These are phyloP conservation scores for Cavia aperea DNA, from an alignment of 2,113 vertebrate genomes.

Conservation along the genomic window DNA sequence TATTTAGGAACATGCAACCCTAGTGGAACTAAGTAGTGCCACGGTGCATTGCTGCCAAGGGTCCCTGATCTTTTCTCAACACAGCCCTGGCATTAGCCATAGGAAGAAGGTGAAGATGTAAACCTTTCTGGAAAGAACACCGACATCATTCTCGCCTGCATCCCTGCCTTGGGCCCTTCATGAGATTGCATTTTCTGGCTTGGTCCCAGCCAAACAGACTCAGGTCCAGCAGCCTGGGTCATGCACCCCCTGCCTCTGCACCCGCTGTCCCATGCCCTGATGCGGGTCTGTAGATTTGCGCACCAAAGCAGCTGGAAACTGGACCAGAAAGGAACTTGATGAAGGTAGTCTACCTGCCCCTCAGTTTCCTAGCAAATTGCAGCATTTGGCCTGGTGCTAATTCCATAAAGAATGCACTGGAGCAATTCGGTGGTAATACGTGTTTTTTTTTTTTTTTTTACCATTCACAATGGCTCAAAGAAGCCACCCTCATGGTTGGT, in stretches of 20 bases:
- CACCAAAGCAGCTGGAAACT: neutral
- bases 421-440: too few species aligned
- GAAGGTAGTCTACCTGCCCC: too few species aligned
- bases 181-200: neutral
- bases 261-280: neutral
- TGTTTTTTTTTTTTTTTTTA: neutral
- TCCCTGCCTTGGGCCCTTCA: neutral
- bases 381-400: neutral
- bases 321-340: neutral
- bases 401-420: fast-evolving
- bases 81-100: neutral
- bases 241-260: neutral
- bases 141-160: neutral
- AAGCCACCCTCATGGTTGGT: neutral
- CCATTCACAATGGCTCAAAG: neutral
- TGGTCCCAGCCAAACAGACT: neutral
- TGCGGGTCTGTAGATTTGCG: neutral
- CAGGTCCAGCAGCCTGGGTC: neutral
- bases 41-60: neutral
- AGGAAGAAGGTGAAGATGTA: neutral
- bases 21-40: neutral
- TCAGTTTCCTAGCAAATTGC: neutral
- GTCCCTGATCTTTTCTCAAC: fast-evolving
- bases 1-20: too few species aligned
- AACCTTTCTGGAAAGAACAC: neutral